Evolutionary conservation across 2,797 vertebrate genomes (phyloP), one percentile per base, ranked within the genome.

Genomic region (Sphaeramia orbicularis): DNA sequence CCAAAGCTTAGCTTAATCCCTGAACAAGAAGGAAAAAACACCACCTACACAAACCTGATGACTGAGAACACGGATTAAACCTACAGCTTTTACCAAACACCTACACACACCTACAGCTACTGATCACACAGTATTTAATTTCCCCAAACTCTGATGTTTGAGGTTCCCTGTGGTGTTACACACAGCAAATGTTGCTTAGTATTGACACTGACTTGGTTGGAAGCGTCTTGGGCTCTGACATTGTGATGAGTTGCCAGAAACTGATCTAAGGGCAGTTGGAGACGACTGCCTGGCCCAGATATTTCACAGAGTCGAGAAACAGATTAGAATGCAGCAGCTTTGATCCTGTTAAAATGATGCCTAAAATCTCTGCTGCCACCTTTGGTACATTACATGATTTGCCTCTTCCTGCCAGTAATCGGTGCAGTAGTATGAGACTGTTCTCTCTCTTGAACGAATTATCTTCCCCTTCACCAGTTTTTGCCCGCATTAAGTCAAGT

Each of bases 331-430:
- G 50, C 52, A 65, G 71, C 68, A 0, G 21, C 76, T 85, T 86
- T 92, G 79, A 89, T 90, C 86, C 65, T 30, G 71, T 65, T 87
- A 87, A 81, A 78, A 72, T 59, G 78, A 82, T 71, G 78, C 71
- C 54, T 18, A 15, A 60, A 51, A 45, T 75, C 49, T 58, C 61
- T 68, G 55, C 41, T 65, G 58, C 53, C 73, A 84, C 55, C 43
- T 49, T 56, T 65, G 59, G 42, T 42, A 57, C 68, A 71, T 61
- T 66, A 82, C 63, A 66, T 12, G 54, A 80, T 85, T 76, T 59
- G 45, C 62, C 50, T 82, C 48, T 76, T 47, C 62, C 65, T 78
- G 67, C 55, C 75, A 82, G 50, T 55, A 62, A 75, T 80, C 60
- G 71, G 76, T 6, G 4, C 18, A 55, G 51, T 41, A 35, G 47